Percentiles rank a stretch among this genome's conserved stretches.
Evolutionary conservation across 1,140 invertebrate species (phyloP).

Genomic region (Achroia grisella): DNA sequence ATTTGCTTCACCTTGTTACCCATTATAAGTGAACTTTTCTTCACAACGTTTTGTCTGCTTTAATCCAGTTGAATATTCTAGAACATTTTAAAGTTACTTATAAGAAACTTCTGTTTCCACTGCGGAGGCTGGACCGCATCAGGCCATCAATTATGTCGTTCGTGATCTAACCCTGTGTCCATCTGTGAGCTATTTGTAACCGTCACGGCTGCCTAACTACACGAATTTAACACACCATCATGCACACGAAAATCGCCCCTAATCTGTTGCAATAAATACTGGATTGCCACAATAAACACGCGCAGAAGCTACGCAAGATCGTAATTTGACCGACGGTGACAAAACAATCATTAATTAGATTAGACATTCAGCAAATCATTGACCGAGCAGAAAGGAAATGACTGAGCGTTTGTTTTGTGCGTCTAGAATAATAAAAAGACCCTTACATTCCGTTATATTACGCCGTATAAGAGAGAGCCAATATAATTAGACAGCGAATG

Average conservation of each 20-base stretch:
- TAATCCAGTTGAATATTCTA: too few species aligned
- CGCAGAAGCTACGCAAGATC: slow-evolving; percentile 17
- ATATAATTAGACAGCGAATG: too few species aligned
- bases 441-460: not conserved
- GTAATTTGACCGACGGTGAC: slow-evolving; percentile 31
- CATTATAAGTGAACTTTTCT: too few species aligned
- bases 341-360: slow-evolving; percentile 48
- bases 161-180: slow-evolving; percentile 43
- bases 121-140: slow-evolving; percentile 16
- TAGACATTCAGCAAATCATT: slow-evolving; percentile 39
- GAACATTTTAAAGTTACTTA: too few species aligned
- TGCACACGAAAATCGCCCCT: slow-evolving; percentile 13
- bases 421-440: not conserved
- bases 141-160: slow-evolving; percentile 41
- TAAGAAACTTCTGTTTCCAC: not conserved
- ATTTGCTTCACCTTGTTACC: too few species aligned
- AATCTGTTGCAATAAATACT: slow-evolving; percentile 11
- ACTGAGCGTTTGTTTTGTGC: slow-evolving; percentile 27
- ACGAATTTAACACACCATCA: slow-evolving; percentile 9
- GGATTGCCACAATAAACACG: not conserved
- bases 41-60: too few species aligned
- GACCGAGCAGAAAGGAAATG: slow-evolving; percentile 15
- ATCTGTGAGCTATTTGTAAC: slow-evolving; percentile 42
- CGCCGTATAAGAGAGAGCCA: too few species aligned
- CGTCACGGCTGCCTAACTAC: slow-evolving; percentile 28